Base-by-base conservation (phyloP, 1,140 invertebrate species). In the Antheraea mylitta region DNA sequence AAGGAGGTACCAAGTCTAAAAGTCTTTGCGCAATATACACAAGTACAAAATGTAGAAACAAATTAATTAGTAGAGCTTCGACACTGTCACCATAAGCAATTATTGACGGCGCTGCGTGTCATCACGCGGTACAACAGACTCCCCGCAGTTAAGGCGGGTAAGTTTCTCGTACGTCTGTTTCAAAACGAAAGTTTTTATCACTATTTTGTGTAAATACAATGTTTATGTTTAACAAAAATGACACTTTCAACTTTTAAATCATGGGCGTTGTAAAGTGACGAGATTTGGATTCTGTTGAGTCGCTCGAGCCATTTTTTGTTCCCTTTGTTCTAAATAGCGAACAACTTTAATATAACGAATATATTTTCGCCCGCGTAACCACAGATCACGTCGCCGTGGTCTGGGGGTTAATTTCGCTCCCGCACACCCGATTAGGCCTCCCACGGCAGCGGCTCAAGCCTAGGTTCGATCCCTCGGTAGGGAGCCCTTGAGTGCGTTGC, bases 41-140 rank as follows among this genome's bases (percentile, higher is more conserved):
- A 72, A 70, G 38, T 36, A 30, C 0, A 6, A 30, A 36, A 37
- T 3, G 13, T 63, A 37, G 73, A 78, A 86, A 86, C 86, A 85
- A 84, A 82, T 79, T 85, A 85, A 88, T 88, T 85, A 84, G 73
- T 65, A 45, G 70, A 68, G 68, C 69, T 72, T 69, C 67, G 69
- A 67, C 64, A 67, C 70, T 73, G 77, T 76, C 73, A 85, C 80
- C 85, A 84, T 82, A 79, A 79, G 74, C 71, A 74, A 72, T 77
- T 75, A 75, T 60, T 66, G 70, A 71, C 65, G 42, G 18, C 42
- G 38, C 38, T 8, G 38, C 38, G 16, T 53, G 45, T 13, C 45
- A 53, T 53, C 45, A 13, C 16, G 45, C 13, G 11, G 45, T 13
- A 53, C 45, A 53, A 30, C 61, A 67, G 78, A 72, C 78, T 70